Percentiles rank a stretch among this genome's conserved stretches.
These are phyloP conservation scores for Pseudomyrmex gracilis DNA, from an alignment of 1,140 invertebrate species.

Conservation along the genomic window DNA sequence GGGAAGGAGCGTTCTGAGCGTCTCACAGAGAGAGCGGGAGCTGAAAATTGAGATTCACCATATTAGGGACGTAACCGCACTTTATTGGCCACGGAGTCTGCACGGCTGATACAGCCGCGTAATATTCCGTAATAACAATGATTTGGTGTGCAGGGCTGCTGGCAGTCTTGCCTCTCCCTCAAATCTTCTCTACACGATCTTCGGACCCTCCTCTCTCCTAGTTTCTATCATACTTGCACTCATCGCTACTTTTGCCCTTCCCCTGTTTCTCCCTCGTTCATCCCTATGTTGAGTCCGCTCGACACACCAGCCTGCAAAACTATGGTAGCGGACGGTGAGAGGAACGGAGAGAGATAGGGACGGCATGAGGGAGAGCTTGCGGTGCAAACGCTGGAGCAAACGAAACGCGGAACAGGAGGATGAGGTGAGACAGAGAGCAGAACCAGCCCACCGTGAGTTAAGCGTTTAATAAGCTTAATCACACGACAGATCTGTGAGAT, in stretches of 20 bases:
- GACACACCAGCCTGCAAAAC: slow-evolving; percentile 76
- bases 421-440: slow-evolving; percentile 56
- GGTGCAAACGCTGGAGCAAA: slow-evolving; percentile 37
- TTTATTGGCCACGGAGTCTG: slow-evolving; percentile 84
- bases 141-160: slow-evolving; percentile 82
- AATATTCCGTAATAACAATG: slow-evolving; percentile 86
- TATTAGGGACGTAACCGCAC: slow-evolving; percentile 84
- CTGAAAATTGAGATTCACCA: slow-evolving; percentile 84
- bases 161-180: slow-evolving; percentile 74
- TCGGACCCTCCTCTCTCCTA: slow-evolving; percentile 25
- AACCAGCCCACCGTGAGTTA: slow-evolving; percentile 81
- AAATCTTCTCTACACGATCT: slow-evolving; percentile 45
- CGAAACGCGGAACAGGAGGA: slow-evolving; percentile 36
- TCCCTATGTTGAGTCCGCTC: slow-evolving; percentile 62
- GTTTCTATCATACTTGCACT: slow-evolving; percentile 53
- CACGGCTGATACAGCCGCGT: slow-evolving; percentile 83
- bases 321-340: slow-evolving; percentile 67
- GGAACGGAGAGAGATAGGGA: slow-evolving; percentile 55
- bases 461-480: slow-evolving; percentile 86
- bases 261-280: slow-evolving; percentile 24
- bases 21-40: slow-evolving; percentile 53
- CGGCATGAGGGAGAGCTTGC: neutral
- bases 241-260: slow-evolving; percentile 34
- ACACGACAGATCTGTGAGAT: slow-evolving; percentile 86
- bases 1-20: slow-evolving; percentile 7